Evolutionary conservation across 2,113 vertebrate species (phyloP).

Genomic region (Lagenorhynchus albirostris): DNA sequence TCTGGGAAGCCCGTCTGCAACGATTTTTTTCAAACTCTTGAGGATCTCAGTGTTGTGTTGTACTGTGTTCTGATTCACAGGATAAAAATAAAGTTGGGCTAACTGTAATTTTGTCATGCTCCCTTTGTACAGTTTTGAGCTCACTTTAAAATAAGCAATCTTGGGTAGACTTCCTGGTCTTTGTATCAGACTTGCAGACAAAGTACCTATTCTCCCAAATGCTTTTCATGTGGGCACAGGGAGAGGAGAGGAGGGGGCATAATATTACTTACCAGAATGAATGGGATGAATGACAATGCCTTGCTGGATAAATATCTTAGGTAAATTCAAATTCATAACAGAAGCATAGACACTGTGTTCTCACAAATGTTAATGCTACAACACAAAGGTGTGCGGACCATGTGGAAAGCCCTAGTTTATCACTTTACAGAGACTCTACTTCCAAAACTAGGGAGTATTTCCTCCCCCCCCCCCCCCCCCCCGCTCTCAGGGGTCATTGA

Average conservation of each 20-base stretch:
- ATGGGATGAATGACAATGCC: background rate
- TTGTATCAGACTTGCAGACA: slow-evolving; percentile 8
- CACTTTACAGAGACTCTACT: background rate
- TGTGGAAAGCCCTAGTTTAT: background rate
- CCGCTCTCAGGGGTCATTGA: background rate
- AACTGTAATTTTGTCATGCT: background rate
- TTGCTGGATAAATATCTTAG: background rate
- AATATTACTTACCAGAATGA: background rate
- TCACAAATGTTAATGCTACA: background rate
- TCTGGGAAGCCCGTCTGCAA: background rate
- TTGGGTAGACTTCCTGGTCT: background rate
- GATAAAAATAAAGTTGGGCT: slow-evolving; percentile 24
- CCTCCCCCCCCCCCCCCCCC: background rate
- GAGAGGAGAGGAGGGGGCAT: background rate
- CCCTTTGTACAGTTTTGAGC: background rate
- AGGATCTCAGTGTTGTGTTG: background rate
- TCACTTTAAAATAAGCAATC: slow-evolving; percentile 31
- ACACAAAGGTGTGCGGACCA: background rate
- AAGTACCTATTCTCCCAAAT: background rate
- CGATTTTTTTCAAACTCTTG: background rate
- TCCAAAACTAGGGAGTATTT: background rate
- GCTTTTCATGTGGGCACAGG: background rate
- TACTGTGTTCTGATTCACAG: background rate
- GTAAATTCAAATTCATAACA: slow-evolving; percentile 15
- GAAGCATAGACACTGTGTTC: background rate